Conservation (phyloP, 53 echinoderm and acorn worm species). For the Mesocentrotus franciscanus region DNA sequence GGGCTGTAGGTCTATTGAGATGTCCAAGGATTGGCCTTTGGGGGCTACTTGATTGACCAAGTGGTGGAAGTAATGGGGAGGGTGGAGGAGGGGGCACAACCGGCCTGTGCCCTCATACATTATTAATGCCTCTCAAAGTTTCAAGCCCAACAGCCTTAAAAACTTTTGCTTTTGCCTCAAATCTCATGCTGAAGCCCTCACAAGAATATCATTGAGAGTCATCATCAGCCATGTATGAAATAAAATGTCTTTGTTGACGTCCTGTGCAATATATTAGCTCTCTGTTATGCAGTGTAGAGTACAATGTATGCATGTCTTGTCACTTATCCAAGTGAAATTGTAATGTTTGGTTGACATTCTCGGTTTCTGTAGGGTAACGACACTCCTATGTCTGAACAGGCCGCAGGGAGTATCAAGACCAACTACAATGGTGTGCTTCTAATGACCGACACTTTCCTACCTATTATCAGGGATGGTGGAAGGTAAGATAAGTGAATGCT, state of each 20-base stretch:
- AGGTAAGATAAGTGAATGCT: background rate
- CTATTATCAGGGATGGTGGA: slow-evolving; percentile 48
- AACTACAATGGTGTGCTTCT: slow-evolving; percentile 55
- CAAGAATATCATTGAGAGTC: too few species aligned
- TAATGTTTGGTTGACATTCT: background rate
- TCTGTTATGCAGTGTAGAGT: background rate
- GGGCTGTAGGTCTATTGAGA: too few species aligned
- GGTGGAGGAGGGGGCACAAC: too few species aligned
- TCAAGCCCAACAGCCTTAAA: too few species aligned
- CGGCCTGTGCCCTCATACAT: too few species aligned
- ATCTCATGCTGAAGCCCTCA: too few species aligned
- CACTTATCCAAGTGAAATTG: background rate
- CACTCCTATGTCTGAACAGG: slow-evolving; percentile 47
- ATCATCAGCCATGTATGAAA: background rate
- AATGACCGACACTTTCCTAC: slow-evolving; percentile 37
- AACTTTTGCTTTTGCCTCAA: too few species aligned
- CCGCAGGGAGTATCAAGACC: background rate
- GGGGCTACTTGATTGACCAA: too few species aligned
- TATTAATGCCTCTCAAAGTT: too few species aligned
- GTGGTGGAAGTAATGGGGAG: too few species aligned
- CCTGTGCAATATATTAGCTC: background rate
- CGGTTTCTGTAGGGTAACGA: slow-evolving; percentile 2
- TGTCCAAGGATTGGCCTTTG: too few species aligned
- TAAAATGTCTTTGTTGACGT: background rate
- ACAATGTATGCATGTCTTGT: background rate